Evolutionary conservation across 2,888 invertebrate species (phyloP).

Genomic region (Dione juno): DNA sequence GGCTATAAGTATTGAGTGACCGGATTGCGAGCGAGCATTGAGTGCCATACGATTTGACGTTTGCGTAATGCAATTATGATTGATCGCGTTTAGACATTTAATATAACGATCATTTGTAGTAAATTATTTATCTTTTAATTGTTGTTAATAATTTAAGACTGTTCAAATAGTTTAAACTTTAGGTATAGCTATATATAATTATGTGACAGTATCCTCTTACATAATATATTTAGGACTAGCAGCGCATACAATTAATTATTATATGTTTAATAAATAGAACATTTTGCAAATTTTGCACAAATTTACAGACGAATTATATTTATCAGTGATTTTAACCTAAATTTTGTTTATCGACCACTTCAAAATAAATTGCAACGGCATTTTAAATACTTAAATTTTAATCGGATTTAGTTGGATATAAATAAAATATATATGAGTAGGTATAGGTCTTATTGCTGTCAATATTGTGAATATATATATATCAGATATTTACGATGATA

Average conservation of each 20-base stretch:
- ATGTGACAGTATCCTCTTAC: too few species aligned
- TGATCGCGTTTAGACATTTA: constrained; percentile 12
- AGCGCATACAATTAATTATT: too few species aligned
- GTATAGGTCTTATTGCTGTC: too few species aligned
- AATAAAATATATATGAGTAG: too few species aligned
- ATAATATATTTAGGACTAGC: too few species aligned
- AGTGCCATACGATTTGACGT: constrained; percentile 22
- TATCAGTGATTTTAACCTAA: not conserved
- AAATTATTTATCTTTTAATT: not conserved
- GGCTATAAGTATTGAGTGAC: constrained; percentile 29
- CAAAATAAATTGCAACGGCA: not conserved
- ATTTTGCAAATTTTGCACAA: too few species aligned
- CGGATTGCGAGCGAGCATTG: constrained; percentile 18
- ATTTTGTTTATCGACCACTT: not conserved
- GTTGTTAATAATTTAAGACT: not conserved
- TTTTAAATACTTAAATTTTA: not conserved
- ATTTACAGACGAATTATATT: not conserved
- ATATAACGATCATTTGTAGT: not conserved
- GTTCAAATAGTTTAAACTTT: not conserved
- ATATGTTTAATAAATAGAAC: too few species aligned
- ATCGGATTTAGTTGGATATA: not conserved
- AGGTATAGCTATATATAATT: too few species aligned
- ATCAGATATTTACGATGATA: too few species aligned
- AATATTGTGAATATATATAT: too few species aligned
- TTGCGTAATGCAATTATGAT: constrained; percentile 26